Percentiles rank a stretch among this genome's conserved stretches.
phyloP scores from a whole-genome alignment of 2,113 vertebrate genomes.

The Phocoena phocoena region DNA sequence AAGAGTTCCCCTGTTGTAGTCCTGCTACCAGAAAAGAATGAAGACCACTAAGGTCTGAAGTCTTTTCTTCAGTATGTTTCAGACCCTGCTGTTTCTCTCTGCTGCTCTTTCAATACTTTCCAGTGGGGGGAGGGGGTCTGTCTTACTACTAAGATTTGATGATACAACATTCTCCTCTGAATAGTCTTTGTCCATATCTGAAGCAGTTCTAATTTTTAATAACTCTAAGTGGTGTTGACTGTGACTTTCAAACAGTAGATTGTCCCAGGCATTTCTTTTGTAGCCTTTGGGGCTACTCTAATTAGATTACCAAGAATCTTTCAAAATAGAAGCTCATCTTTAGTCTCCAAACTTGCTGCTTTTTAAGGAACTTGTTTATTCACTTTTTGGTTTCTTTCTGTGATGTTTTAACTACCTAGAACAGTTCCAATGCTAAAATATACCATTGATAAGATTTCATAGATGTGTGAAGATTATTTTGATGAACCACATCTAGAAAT shows the following conservation, averaged over 20 bases:
- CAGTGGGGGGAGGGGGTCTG: not conserved
- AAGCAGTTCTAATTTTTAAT: slow-evolving; percentile 85
- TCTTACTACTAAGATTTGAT: not conserved
- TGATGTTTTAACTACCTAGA: slow-evolving; percentile 85
- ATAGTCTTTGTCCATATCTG: not conserved
- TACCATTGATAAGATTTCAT: slow-evolving; percentile 90
- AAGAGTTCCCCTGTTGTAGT: not conserved
- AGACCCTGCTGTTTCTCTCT: not conserved
- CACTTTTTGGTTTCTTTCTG: slow-evolving; percentile 87
- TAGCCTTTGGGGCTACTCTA: slow-evolving; percentile 74
- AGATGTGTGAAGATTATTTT: slow-evolving; percentile 85
- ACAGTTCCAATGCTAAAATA: slow-evolving; percentile 88
- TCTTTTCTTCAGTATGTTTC: not conserved
- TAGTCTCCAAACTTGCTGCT: slow-evolving; percentile 83
- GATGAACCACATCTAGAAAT: slow-evolving; percentile 89
- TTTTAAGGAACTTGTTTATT: slow-evolving; percentile 85
- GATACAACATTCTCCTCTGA: not conserved
- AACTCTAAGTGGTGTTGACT: slow-evolving; percentile 84
- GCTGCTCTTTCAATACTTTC: not conserved
- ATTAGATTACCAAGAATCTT: slow-evolving; percentile 88
- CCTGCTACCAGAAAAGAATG: not conserved
- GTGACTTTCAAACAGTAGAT: slow-evolving; percentile 58
- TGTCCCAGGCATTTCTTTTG: slow-evolving; percentile 40
- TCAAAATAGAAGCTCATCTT: slow-evolving; percentile 85
- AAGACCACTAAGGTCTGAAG: not conserved